Percentiles rank a stretch among this genome's conserved stretches.
Conservation (phyloP, 2,797 vertebrate genomes). For the Propithecus perrieri region DNA sequence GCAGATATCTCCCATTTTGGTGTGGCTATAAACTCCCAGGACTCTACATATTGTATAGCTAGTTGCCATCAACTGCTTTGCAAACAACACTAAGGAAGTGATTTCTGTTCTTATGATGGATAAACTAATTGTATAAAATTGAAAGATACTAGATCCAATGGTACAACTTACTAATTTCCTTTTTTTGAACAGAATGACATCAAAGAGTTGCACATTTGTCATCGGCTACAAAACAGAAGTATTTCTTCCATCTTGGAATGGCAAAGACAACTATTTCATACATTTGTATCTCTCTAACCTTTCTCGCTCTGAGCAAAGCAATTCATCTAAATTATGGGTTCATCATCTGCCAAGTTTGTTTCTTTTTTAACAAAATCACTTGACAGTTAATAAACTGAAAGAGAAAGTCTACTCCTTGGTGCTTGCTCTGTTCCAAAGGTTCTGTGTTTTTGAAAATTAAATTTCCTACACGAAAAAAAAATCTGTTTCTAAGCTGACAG, state of each 20-base stretch:
- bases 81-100: not conserved
- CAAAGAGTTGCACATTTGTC: not conserved
- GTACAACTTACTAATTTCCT: not conserved
- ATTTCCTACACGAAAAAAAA: constrained; percentile 58
- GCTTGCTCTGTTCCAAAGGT: constrained; percentile 52
- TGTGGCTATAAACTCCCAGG: not conserved
- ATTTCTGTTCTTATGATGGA: not conserved
- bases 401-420: constrained; percentile 58
- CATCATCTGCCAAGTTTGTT: constrained; percentile 57
- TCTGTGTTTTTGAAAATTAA: constrained; percentile 70
- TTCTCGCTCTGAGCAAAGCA: constrained; percentile 54
- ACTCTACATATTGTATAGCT: not conserved
- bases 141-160: not conserved
- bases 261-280: constrained; percentile 15
- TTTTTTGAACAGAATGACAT: constrained; percentile 23
- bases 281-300: not conserved
- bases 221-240: constrained; percentile 48
- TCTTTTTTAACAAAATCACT: constrained; percentile 71
- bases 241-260: constrained; percentile 27
- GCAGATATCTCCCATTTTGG: not conserved
- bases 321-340: constrained; percentile 63
- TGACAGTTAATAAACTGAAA: constrained; percentile 72
- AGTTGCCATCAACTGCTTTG: not conserved
- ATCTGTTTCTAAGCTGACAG: constrained; percentile 24
- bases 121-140: not conserved